These are phyloP conservation scores for Thryonomys swinderianus DNA, from an alignment of 2,113 vertebrate genomes.

Conservation along the genomic window DNA sequence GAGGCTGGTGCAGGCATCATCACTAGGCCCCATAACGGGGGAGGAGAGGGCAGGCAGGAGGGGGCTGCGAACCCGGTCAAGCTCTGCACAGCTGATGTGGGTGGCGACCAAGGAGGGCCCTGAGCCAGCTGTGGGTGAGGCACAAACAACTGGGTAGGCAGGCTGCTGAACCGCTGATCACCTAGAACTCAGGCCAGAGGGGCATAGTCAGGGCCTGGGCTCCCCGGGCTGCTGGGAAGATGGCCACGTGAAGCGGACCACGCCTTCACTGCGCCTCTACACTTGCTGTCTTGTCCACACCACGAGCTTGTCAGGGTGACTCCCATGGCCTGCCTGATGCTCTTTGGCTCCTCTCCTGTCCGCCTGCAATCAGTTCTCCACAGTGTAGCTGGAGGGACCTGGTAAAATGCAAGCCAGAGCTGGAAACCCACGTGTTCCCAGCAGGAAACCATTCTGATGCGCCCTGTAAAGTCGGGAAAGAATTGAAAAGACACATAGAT, in stretches of 20 bases:
- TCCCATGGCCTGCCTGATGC: background rate
- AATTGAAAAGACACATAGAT: background rate
- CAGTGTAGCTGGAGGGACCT: background rate
- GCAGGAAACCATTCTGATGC: background rate
- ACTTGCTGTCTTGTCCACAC: background rate
- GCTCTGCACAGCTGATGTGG: background rate
- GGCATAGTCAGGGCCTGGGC: background rate
- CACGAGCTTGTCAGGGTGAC: background rate
- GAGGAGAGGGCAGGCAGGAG: background rate
- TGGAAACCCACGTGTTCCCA: background rate
- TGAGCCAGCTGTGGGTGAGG: background rate
- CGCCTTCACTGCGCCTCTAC: background rate
- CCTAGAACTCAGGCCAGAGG: background rate
- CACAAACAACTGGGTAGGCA: background rate
- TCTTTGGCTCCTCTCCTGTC: background rate
- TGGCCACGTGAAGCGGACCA: accelerated
- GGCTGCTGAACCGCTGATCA: background rate
- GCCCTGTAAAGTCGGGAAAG: constrained; percentile 12
- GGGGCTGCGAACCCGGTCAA: accelerated
- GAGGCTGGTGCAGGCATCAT: background rate
- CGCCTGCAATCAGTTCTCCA: background rate
- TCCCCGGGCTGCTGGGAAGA: background rate
- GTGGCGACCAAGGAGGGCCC: background rate
- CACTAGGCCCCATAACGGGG: background rate
- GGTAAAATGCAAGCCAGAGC: background rate